These are phyloP conservation scores for Apodemia zela DNA, from an alignment of 2,888 invertebrate species.

Conservation along the genomic window DNA sequence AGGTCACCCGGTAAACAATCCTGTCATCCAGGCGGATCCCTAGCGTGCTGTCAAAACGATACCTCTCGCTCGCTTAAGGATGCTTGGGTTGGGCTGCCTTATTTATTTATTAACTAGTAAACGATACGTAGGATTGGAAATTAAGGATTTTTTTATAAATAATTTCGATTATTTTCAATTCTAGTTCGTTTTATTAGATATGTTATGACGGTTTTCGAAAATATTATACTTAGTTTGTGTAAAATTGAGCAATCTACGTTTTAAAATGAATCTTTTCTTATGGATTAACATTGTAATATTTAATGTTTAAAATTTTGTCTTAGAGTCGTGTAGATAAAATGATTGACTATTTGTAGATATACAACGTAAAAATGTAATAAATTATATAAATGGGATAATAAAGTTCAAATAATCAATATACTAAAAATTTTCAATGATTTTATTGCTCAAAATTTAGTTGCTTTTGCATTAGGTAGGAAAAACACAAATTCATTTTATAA, in stretches of 20 bases:
- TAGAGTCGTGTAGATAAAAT: too few species aligned
- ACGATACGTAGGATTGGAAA: background rate
- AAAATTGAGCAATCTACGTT: background rate
- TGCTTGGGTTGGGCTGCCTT: constrained; percentile 10
- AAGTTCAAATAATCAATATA: too few species aligned
- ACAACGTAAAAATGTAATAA: too few species aligned
- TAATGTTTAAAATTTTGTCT: too few species aligned
- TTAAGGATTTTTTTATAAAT: background rate
- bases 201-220: background rate
- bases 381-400: too few species aligned
- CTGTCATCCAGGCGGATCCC: constrained; percentile 13
- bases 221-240: background rate
- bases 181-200: background rate
- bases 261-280: background rate
- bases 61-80: constrained; percentile 9
- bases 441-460: too few species aligned
- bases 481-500: too few species aligned
- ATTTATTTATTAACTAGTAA: constrained; percentile 3
- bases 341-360: too few species aligned
- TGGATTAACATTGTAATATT: too few species aligned
- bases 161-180: background rate
- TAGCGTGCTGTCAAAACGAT: constrained; percentile 24
- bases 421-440: too few species aligned
- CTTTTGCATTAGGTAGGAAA: too few species aligned
- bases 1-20: constrained; percentile 52